Evolutionary conservation across 64 coral and sea anemone genomes (phyloP).

Genomic region (Astreopora myriophthalma): DNA sequence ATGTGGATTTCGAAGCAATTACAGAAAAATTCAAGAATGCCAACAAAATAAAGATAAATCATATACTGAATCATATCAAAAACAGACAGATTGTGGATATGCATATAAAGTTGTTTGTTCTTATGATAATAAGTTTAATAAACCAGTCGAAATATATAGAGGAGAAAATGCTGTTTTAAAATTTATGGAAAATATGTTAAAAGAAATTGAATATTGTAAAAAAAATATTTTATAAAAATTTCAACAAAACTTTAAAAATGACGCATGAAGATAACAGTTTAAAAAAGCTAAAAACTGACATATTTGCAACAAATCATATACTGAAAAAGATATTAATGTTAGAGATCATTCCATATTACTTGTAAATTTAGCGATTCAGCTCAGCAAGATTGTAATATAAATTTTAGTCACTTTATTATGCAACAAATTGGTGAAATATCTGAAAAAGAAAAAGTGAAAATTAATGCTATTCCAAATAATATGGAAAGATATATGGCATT

Average conservation of each 20-base stretch:
- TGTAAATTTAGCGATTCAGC: not conserved
- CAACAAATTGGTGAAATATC: not conserved
- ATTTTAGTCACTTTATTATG: not conserved
- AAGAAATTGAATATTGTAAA: conserved; percentile 16
- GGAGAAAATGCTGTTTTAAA: conserved; percentile 18
- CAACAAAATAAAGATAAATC: not conserved
- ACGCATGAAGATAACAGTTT: not conserved
- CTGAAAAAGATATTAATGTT: not conserved
- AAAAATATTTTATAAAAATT: not conserved
- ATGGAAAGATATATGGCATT: conserved; percentile 32
- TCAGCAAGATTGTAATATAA: not conserved
- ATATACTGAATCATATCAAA: conserved; percentile 14
- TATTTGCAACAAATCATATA: conserved; percentile 9
- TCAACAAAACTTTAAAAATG: not conserved
- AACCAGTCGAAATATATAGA: not conserved
- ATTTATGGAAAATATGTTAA: not conserved
- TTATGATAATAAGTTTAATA: conserved; percentile 4
- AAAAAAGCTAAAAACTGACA: not conserved
- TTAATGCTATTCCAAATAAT: conserved; percentile 10
- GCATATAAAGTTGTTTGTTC: not conserved
- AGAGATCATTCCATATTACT: not conserved
- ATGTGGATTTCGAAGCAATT: not conserved
- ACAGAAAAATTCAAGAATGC: not conserved
- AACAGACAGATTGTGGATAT: not conserved
- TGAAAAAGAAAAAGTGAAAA: not conserved